Conservation (phyloP, 2,797 vertebrate species). For the Melanotaenia nigrans region DNA sequence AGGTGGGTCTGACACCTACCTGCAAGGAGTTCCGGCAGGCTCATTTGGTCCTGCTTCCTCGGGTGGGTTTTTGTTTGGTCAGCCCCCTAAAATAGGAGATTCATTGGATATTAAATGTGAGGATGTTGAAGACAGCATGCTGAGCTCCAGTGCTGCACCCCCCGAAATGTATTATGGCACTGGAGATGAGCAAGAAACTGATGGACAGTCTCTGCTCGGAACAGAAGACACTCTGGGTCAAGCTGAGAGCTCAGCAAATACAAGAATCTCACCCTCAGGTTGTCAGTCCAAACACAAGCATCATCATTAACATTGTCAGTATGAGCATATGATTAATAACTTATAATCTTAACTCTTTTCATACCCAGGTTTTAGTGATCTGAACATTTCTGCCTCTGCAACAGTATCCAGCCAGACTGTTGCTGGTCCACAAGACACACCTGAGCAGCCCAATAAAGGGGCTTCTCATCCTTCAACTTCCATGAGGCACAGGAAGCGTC, state of each 20-base stretch:
- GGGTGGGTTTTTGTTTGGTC: slow-evolving; percentile 80
- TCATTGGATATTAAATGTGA: slow-evolving; percentile 89
- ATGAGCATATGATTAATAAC: neutral
- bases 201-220: slow-evolving; percentile 78
- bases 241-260: slow-evolving; percentile 79
- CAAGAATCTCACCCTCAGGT: slow-evolving; percentile 88
- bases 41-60: slow-evolving; percentile 73
- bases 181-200: slow-evolving; percentile 83
- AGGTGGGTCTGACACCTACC: slow-evolving; percentile 68
- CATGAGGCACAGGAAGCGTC: slow-evolving; percentile 79
- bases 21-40: slow-evolving; percentile 58
- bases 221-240: slow-evolving; percentile 76
- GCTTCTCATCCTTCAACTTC: slow-evolving; percentile 20
- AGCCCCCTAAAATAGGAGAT: slow-evolving; percentile 78
- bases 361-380: slow-evolving; percentile 84
- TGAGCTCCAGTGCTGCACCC: slow-evolving; percentile 79
- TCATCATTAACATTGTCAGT: neutral
- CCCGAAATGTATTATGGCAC: slow-evolving; percentile 86
- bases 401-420: slow-evolving; percentile 63
- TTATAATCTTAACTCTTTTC: slow-evolving; percentile 10
- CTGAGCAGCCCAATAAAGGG: slow-evolving; percentile 48
- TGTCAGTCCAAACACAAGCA: neutral
- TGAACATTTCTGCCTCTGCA: slow-evolving; percentile 75
- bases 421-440: slow-evolving; percentile 50
- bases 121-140: slow-evolving; percentile 85